Percentiles rank a stretch among this genome's conserved stretches.
Conservation (phyloP, 2,888 invertebrate species). For the Pristionchus exspectatus region DNA sequence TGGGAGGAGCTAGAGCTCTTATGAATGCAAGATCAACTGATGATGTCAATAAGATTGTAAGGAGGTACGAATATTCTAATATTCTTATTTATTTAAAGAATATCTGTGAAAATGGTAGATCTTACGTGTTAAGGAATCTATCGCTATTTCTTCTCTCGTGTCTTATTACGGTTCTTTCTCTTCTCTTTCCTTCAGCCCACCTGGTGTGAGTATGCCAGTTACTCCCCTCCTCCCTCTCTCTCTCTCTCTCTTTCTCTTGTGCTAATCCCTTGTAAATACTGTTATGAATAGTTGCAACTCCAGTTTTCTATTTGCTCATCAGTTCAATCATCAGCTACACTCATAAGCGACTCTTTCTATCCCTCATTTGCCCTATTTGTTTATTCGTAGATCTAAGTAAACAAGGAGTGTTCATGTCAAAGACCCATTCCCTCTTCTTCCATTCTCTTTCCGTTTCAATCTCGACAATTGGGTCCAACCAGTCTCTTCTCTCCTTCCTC, state of each 20-base stretch:
- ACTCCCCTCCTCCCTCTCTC: neutral
- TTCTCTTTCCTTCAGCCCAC: conserved; percentile 10
- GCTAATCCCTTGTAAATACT: neutral
- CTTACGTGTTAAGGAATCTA: neutral
- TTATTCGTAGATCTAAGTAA: conserved; percentile 3
- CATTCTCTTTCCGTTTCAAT: conserved; percentile 32
- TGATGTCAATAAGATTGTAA: conserved; percentile 25
- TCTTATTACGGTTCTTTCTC: neutral
- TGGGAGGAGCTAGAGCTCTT: conserved; percentile 46
- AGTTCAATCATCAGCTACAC: neutral
- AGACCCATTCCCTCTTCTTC: conserved; percentile 32
- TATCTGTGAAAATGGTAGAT: too few relatives aligned
- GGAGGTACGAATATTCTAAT: neutral
- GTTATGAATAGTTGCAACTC: conserved; percentile 31
- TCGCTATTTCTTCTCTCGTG: neutral
- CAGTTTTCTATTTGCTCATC: neutral
- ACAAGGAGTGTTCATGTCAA: conserved; percentile 34
- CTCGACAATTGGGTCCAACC: conserved; percentile 37
- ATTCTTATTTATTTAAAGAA: neutral
- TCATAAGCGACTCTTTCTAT: neutral
- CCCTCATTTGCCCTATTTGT: neutral
- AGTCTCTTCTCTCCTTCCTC: conserved; percentile 1
- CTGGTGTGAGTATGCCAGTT: conserved; percentile 9
- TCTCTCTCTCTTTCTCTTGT: neutral
- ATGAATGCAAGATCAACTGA: conserved; percentile 42